Evolutionary conservation across 2,113 vertebrate genomes (phyloP), one percentile per base, ranked within the genome.

Genomic region (Sceloporus undulatus): DNA sequence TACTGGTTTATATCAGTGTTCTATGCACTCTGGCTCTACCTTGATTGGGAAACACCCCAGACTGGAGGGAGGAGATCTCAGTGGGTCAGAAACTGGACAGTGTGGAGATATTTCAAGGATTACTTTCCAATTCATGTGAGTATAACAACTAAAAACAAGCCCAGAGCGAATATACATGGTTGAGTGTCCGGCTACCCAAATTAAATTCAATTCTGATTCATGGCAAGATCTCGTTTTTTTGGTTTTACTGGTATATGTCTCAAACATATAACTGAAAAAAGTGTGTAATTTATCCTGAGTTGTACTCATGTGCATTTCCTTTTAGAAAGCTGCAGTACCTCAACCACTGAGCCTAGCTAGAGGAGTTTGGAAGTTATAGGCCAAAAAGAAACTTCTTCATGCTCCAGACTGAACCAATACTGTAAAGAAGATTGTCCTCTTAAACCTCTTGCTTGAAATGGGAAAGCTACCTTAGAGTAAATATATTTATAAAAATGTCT

Each of bases 71-170:
- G 99, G 11, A 95, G 98, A 54, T 98, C 82, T 14, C 87, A 94
- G 0, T 98, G 98, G 98, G 65, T 98, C 89, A 95, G 97, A 79
- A 95, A 54, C 88, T 98, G 98, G 97, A 92, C 73, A 0, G 0
- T 98, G 8, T 99, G 98, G 98, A 97, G 87, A 27, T 93, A 97
- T 91, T 99, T 99, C 91, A 97, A 95, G 76, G 98, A 99, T 87
- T 99, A 99, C 92, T 99, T 99, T 92, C 98, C 98, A 13, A 96
- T 99, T 75, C 95, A 91, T 0, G 98, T 99, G 95, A 97, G 97
- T 97, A 90, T 9, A 48, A 48, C 3, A 83, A 91, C 59, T 16
- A 62, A 62, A 62, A 14, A 16, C 59, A 13, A 48, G 0, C 0
- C 78, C 87, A 48, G 34, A 48, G 82, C 73, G 56, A 78, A 23